phyloP scores from a whole-genome alignment of 2,113 vertebrate species.

The Megatriorchis doriae region DNA sequence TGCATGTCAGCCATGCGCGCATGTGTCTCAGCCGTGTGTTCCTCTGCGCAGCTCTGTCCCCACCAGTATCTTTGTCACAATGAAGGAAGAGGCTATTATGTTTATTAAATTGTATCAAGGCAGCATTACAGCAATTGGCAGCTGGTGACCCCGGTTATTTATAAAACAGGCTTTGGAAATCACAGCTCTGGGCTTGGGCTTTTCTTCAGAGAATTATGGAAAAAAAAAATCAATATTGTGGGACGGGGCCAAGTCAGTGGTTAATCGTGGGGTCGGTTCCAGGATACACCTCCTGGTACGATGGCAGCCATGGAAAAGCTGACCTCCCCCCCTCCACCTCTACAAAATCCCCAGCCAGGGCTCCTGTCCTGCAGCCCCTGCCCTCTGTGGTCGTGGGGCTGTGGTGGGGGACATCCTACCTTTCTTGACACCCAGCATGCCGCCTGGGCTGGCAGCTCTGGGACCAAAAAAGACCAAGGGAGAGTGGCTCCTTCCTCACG shows the following conservation, averaged over 20 bases:
- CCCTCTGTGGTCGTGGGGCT: accelerated
- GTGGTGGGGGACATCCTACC: not conserved
- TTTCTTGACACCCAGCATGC: accelerated
- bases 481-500: not conserved
- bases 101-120: constrained; percentile 48
- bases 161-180: constrained; percentile 44
- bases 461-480: not conserved
- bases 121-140: constrained; percentile 38
- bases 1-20: not conserved
- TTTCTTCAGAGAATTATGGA: not conserved
- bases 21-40: not conserved
- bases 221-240: not conserved
- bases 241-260: not conserved
- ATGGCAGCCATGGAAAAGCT: not conserved
- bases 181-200: constrained; percentile 13
- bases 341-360: not conserved
- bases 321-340: accelerated
- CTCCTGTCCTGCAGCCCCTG: not conserved
- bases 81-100: constrained; percentile 40
- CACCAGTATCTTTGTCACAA: not conserved
- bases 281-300: not conserved
- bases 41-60: not conserved
- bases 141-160: constrained; percentile 56
- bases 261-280: not conserved
- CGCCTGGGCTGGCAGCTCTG: accelerated